phyloP scores from a whole-genome alignment of 2,888 invertebrate species.

The Nymphalis c-album region DNA sequence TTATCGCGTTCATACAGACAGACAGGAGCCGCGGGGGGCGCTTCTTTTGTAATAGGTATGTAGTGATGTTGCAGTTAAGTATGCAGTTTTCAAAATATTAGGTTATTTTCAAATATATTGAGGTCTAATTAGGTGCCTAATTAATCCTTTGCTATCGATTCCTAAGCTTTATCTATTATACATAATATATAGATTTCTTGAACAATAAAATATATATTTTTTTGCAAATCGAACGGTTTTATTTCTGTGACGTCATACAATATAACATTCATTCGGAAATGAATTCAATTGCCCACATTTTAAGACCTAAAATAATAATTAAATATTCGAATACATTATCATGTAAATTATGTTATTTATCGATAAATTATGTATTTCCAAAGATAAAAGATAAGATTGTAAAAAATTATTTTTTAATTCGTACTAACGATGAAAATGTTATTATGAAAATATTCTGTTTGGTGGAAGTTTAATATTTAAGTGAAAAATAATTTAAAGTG shows the following conservation, averaged over 20 bases:
- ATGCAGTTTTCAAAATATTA: no score
- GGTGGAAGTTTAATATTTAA: neutral
- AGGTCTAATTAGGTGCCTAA: no score
- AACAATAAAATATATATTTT: neutral
- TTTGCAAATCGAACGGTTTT: neutral
- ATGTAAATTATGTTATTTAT: constrained; percentile 27
- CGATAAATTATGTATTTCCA: constrained; percentile 28
- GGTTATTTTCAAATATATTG: no score
- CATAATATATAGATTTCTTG: neutral
- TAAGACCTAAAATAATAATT: neutral
- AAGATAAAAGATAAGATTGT: constrained; percentile 31
- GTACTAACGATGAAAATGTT: neutral
- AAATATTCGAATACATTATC: constrained; percentile 13
- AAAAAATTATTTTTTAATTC: neutral
- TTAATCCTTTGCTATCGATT: no score
- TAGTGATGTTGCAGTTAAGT: no score
- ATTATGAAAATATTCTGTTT: constrained; percentile 3
- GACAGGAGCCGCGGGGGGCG: no score
- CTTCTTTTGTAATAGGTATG: no score
- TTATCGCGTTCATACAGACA: no score
- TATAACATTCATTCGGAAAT: neutral
- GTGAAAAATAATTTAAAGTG: neutral
- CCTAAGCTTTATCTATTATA: neutral
- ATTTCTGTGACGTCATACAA: neutral
- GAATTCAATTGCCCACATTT: neutral